These are phyloP conservation scores for Smutsia gigantea DNA, from an alignment of 2,797 vertebrate genomes.

Conservation along the genomic window DNA sequence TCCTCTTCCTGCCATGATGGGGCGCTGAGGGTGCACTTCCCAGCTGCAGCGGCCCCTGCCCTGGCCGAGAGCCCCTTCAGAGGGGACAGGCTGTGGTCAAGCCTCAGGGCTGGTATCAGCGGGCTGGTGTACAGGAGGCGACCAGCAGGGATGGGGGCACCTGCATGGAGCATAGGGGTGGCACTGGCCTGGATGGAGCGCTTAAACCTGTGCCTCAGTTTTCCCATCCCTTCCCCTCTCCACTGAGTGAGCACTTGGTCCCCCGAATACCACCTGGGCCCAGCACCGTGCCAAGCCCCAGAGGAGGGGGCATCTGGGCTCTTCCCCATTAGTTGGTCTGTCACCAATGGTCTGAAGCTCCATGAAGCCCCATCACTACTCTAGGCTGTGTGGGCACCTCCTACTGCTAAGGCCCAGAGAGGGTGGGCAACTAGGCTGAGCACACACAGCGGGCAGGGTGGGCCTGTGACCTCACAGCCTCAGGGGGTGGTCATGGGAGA, in stretches of 20 bases:
- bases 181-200: too few relatives aligned
- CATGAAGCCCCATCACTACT: rapidly evolving
- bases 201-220: neutral
- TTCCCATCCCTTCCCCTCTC: neutral
- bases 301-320: neutral
- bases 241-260: neutral
- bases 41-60: rapidly evolving
- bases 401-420: neutral
- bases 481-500: rapidly evolving
- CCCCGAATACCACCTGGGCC: neutral
- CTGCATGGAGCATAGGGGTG: rapidly evolving
- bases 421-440: neutral
- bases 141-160: rapidly evolving
- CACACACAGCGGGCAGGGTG: neutral
- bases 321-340: neutral
- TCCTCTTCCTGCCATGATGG: rapidly evolving
- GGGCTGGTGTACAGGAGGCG: rapidly evolving
- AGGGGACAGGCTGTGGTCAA: too few relatives aligned
- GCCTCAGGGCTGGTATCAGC: neutral
- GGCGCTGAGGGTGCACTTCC: rapidly evolving
- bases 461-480: neutral
- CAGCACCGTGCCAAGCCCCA: rapidly evolving
- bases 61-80: neutral
- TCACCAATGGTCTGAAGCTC: neutral
- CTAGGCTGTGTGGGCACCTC: neutral